Conservation (phyloP, 2,797 vertebrate genomes). For the Masticophis lateralis region DNA sequence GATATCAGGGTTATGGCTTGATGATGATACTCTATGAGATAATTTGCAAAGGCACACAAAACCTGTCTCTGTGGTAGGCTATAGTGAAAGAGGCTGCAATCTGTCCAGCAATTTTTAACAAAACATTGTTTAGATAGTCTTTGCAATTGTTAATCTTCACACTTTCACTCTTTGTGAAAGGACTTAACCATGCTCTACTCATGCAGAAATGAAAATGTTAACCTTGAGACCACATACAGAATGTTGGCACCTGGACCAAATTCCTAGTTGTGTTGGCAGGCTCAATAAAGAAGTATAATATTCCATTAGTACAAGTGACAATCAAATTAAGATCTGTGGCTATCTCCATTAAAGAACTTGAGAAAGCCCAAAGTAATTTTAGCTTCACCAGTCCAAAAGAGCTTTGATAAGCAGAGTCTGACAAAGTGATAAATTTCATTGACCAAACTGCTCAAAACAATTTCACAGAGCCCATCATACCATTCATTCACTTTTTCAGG, state of each 20-base stretch:
- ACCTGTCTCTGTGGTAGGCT: background rate
- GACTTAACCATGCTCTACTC: background rate
- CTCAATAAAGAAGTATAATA: background rate
- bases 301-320: background rate
- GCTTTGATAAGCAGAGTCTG: background rate
- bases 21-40: background rate
- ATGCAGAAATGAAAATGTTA: background rate
- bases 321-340: background rate
- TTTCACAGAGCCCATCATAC: background rate
- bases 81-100: background rate
- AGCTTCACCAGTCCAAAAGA: background rate
- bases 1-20: background rate
- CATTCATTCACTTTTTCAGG: background rate
- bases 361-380: background rate
- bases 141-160: background rate
- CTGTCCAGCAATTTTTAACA: background rate
- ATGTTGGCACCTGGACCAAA: background rate
- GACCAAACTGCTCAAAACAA: background rate
- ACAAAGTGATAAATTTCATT: background rate
- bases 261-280: background rate
- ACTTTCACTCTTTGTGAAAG: background rate
- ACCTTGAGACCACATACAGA: background rate
- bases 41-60: background rate
- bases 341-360: background rate
- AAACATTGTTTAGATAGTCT: background rate